phyloP scores from a whole-genome alignment of 2,888 invertebrate genomes.

The Mythimna albipuncta region DNA sequence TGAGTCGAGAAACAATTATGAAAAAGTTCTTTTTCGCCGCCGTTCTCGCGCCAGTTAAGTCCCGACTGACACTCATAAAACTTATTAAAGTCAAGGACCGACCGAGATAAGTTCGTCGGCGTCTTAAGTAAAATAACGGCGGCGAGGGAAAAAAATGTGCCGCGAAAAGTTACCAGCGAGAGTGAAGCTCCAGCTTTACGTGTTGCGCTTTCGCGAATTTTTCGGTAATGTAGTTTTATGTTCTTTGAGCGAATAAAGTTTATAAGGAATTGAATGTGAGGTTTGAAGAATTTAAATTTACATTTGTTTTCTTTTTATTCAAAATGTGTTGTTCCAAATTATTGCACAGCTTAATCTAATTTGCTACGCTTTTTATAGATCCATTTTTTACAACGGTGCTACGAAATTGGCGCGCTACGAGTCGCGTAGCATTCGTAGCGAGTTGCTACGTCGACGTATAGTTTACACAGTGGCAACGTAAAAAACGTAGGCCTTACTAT shows the following conservation, averaged over 20 bases:
- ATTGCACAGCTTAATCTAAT: background rate
- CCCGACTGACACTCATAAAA: conserved; percentile 90
- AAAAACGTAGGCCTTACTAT: conserved; percentile 28
- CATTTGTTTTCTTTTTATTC: conserved; percentile 3
- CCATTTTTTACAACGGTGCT: conserved; percentile 44
- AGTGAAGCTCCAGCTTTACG: conserved; percentile 86
- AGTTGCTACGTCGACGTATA: conserved; percentile 64
- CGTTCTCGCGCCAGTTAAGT: conserved; percentile 89
- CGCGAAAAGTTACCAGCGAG: conserved; percentile 84
- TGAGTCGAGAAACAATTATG: conserved; percentile 89
- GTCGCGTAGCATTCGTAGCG: conserved; percentile 74
- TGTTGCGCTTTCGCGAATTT: conserved; percentile 81
- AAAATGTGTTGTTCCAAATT: background rate
- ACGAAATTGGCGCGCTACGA: conserved; percentile 66
- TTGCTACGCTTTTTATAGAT: conserved; percentile 27
- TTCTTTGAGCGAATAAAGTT: conserved; percentile 54
- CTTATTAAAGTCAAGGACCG: conserved; percentile 91
- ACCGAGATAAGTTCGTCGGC: conserved; percentile 89
- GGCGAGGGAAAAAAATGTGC: conserved; percentile 84
- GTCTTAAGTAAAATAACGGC: conserved; percentile 90
- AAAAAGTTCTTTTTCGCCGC: conserved; percentile 88
- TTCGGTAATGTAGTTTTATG: conserved; percentile 74
- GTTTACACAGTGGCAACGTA: conserved; percentile 39
- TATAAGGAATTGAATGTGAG: conserved; percentile 26
- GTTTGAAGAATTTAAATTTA: conserved; percentile 36